Conservation (phyloP, 2,888 invertebrate species). For the Heteromyza rotundicornis region DNA sequence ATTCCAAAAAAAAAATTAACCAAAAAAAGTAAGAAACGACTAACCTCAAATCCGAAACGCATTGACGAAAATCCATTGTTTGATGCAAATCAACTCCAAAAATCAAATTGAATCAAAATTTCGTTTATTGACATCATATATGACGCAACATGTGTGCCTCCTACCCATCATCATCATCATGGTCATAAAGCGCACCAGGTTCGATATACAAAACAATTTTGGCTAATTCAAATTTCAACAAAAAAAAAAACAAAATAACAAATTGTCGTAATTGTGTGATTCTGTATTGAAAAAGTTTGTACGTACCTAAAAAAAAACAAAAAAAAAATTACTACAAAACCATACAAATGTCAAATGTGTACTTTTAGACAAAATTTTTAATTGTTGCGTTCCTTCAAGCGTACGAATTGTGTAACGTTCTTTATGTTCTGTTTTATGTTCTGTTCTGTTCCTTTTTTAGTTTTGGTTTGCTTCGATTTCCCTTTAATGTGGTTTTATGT, state of each 20-base stretch:
- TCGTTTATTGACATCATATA: background rate
- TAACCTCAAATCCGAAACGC: no score
- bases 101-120: background rate
- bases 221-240: conserved; percentile 1
- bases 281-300: conserved; percentile 7
- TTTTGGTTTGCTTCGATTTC: background rate
- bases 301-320: no score
- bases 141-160: conserved; percentile 12
- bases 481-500: background rate
- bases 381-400: conserved; percentile 5
- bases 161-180: background rate
- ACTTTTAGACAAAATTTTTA: no score
- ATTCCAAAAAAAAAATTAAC: conserved; percentile 21
- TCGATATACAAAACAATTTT: conserved; percentile 12
- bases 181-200: conserved; percentile 16
- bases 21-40: no score
- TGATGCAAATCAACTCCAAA: no score
- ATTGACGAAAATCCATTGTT: no score
- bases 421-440: background rate
- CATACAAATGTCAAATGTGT: conserved; percentile 9
- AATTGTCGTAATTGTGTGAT: conserved; percentile 13
- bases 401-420: background rate
- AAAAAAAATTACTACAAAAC: no score
- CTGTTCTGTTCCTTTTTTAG: background rate
- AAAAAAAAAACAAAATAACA: no score